These are phyloP conservation scores for Micronycteris hirsuta DNA, from an alignment of 2,113 vertebrate species.

Conservation along the genomic window DNA sequence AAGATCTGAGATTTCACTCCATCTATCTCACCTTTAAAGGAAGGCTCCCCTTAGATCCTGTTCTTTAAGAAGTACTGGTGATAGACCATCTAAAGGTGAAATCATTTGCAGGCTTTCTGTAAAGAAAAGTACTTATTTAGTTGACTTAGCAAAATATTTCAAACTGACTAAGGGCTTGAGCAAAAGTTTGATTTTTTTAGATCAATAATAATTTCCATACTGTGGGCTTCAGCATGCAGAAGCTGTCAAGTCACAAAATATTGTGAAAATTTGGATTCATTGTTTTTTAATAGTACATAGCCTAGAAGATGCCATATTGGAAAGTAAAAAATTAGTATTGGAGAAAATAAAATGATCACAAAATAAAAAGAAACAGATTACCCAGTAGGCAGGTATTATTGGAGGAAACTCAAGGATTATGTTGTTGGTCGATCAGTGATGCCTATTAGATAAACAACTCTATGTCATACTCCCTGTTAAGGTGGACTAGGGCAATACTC, in stretches of 20 bases:
- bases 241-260: not conserved
- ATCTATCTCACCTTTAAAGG: not conserved
- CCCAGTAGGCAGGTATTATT: not conserved
- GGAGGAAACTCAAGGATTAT: not conserved
- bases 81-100: not conserved
- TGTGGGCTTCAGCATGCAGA: constrained; percentile 16
- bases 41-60: not conserved
- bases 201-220: constrained; percentile 31
- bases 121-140: constrained; percentile 36
- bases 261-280: not conserved
- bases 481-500: not conserved
- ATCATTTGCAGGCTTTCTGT: not conserved
- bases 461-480: not conserved
- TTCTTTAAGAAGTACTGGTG: constrained; percentile 36
- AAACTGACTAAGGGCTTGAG: constrained; percentile 9
- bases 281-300: not conserved
- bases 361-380: not conserved
- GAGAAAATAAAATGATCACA: not conserved
- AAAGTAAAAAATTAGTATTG: not conserved
- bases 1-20: not conserved
- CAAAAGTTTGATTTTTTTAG: not conserved
- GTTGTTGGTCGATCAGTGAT: not conserved
- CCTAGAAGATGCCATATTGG: not conserved
- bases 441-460: not conserved
- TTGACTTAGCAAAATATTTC: constrained; percentile 35